Conservation (phyloP, 2,888 invertebrate genomes). For the Dasypogon diadema region DNA sequence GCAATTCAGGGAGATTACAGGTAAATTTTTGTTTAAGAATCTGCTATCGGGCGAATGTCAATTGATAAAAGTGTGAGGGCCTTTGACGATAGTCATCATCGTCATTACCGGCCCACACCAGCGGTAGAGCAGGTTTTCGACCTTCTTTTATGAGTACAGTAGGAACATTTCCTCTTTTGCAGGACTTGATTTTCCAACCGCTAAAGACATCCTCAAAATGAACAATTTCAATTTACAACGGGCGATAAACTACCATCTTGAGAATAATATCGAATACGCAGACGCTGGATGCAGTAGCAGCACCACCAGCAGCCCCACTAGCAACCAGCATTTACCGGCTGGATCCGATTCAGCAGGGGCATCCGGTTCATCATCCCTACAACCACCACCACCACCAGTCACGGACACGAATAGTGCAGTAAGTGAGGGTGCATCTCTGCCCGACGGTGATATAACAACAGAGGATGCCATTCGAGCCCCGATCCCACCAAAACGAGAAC, state of each 20-base stretch:
- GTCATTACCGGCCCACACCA: too few species aligned
- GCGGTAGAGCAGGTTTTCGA: too few species aligned
- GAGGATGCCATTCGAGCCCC: constrained; percentile 66
- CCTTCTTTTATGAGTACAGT: too few species aligned
- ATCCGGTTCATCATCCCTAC: too few species aligned
- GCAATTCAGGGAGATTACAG: constrained; percentile 65
- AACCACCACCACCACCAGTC: constrained; percentile 15
- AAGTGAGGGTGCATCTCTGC: constrained; percentile 50
- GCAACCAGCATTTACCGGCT: neutral
- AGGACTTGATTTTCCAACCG: constrained; percentile 49
- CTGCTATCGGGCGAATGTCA: too few species aligned
- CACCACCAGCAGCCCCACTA: neutral
- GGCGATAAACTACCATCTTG: constrained; percentile 55
- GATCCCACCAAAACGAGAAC: constrained; percentile 66
- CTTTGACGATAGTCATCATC: too few species aligned
- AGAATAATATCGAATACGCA: constrained; percentile 3
- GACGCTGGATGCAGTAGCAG: neutral
- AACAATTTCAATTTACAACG: constrained; percentile 52
- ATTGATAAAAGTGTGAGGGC: too few species aligned
- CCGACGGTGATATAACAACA: constrained; percentile 52
- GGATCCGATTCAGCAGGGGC: neutral
- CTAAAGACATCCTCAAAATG: constrained; percentile 45
- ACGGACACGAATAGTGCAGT: constrained; percentile 33
- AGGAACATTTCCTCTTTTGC: too few species aligned
- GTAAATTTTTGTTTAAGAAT: constrained; percentile 53